Conservation (phyloP, 2,797 vertebrate species). For the Phyllotis vaccarum region DNA sequence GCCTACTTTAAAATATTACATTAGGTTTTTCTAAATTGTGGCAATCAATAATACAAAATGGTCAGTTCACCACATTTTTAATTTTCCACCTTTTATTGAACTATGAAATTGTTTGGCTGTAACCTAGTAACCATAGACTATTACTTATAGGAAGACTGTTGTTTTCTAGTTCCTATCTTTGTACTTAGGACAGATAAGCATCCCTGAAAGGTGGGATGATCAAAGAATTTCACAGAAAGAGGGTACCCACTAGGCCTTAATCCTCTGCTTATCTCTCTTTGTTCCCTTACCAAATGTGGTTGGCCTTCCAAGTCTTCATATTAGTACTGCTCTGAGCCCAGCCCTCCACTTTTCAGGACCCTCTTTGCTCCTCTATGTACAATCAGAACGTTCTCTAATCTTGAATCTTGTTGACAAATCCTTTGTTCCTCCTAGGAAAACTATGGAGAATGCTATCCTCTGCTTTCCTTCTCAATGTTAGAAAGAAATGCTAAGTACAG, state of each 20-base stretch:
- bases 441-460: background rate
- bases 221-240: background rate
- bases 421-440: slow-evolving; percentile 39
- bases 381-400: background rate
- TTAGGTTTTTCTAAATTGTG: background rate
- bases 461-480: slow-evolving; percentile 44
- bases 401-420: background rate
- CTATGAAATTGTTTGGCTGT: background rate
- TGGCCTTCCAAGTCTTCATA: background rate
- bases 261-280: background rate
- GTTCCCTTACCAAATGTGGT: background rate
- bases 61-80: background rate
- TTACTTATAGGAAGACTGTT: background rate
- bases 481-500: slow-evolving; percentile 19
- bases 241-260: background rate
- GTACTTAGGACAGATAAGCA: background rate
- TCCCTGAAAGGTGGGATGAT: background rate
- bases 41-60: background rate
- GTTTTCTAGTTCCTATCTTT: background rate
- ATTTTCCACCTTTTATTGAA: background rate
- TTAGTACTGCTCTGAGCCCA: no score
- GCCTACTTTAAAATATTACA: background rate
- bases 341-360: background rate
- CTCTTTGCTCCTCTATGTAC: background rate
- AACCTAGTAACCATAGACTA: background rate